Evolutionary conservation across 2,888 invertebrate species (phyloP).

Genomic region (Hofmannophila pseudospretella): DNA sequence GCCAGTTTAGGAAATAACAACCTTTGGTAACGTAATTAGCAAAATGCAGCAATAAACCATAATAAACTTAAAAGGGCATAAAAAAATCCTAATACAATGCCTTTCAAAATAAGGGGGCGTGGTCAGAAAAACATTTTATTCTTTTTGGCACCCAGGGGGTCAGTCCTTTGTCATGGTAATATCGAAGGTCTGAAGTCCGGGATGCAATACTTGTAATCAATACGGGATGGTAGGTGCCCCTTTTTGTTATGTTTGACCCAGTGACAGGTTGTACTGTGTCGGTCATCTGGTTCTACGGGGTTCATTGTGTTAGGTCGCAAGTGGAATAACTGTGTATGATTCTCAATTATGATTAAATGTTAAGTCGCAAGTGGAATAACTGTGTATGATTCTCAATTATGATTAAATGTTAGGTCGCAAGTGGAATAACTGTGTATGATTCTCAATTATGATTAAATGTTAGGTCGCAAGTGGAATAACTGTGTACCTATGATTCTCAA

Average conservation of each 20-base stretch:
- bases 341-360: too few species aligned
- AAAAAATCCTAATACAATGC: constrained; percentile 37
- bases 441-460: too few species aligned
- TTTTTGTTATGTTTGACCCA: constrained; percentile 55
- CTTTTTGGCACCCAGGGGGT: constrained; percentile 44
- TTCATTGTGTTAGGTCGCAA: neutral
- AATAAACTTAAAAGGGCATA: constrained; percentile 17
- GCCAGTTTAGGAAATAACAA: too few species aligned
- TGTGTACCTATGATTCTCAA: too few species aligned
- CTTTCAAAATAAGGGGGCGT: constrained; percentile 32
- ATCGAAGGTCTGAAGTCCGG: constrained; percentile 30
- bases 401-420: too few species aligned
- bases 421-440: too few species aligned
- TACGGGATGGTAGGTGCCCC: constrained; percentile 30
- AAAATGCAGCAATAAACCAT: too few species aligned
- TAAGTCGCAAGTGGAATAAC: neutral
- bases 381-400: neutral
- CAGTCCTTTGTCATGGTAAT: constrained; percentile 57
- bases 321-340: neutral
- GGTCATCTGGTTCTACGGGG: constrained; percentile 31
- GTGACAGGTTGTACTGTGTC: constrained; percentile 51
- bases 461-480: too few species aligned
- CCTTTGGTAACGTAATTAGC: too few species aligned
- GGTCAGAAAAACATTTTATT: constrained; percentile 40
- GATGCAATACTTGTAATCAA: constrained; percentile 49